Base-by-base conservation (phyloP, 2,888 invertebrate genomes). In the Bellardia bayeri region DNA sequence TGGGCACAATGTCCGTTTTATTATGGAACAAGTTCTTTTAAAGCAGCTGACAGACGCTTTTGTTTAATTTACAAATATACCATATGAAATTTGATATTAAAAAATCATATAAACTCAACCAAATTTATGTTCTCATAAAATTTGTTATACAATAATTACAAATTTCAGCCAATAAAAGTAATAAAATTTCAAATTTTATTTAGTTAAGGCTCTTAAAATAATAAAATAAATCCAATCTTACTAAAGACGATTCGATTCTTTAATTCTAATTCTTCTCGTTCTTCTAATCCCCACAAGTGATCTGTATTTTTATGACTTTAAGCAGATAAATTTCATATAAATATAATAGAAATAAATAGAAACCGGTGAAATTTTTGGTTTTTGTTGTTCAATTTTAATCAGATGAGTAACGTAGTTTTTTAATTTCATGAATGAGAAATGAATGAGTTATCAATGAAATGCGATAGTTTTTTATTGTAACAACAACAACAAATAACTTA, bases 161-260 rank as follows among this genome's bases (percentile, higher is more conserved):
- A 79, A 45, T 78, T 68, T 51, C 6, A 54, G 40, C 8, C 14
- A 71, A 80, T 75, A 69, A 69, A 68, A 81, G 1, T 56, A 37
- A 51, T 69, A 81, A 75, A 81, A 49, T 2, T 49, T 30, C 16
- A 0, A 49, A 69, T 81, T 81, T 81, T 69, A 85, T 81, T 75
- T 58, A 7, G n/a, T 56, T 76, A 85, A 85, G 51, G n/a, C 51
- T 75, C 80, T 85, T 85, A 63, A 85, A 64, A 68, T 69, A 68
- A 56, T 45, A 75, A 82, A 74, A 58, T 23, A 33, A 69, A 2
- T 11, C 42, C 54, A 56, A 23, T 1, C 23, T 23, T 23, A 33
- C 30, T 40, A 37, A 64, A 75, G 14, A 40, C 5, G 37, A 40
- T 69, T 82, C 5, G 37, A 40, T 69, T 82, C n/a, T 66, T 40